Evolutionary conservation across 1,140 invertebrate genomes (phyloP).

Genomic region (Drosophila santomea): DNA sequence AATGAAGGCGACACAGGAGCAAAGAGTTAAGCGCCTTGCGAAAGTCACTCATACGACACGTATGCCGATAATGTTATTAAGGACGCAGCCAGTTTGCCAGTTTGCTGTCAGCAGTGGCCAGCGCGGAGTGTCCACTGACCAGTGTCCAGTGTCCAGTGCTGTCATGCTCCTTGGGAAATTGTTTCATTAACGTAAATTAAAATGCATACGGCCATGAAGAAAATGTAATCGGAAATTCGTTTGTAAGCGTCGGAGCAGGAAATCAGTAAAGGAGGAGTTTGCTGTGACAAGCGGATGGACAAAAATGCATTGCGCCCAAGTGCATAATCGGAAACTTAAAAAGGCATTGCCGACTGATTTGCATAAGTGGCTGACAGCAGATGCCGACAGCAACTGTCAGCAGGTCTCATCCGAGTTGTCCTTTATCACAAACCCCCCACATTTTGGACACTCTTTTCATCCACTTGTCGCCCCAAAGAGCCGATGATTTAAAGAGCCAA

Average conservation of each 20-base stretch:
- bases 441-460: not conserved
- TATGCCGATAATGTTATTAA: constrained; percentile 79
- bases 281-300: not conserved
- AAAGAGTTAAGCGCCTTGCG: constrained; percentile 30
- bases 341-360: constrained; percentile 74
- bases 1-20: not conserved
- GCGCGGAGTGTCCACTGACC: constrained; percentile 7
- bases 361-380: constrained; percentile 71
- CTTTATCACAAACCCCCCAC: not conserved
- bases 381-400: constrained; percentile 46
- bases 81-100: constrained; percentile 43
- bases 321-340: constrained; percentile 75
- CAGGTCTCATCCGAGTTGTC: constrained; percentile 2
- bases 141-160: not conserved
- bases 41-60: constrained; percentile 70
- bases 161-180: constrained; percentile 56
- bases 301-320: constrained; percentile 26
- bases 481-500: constrained; percentile 22
- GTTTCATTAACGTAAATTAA: constrained; percentile 81
- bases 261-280: constrained; percentile 19
- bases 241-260: constrained; percentile 56
- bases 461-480: constrained; percentile 13
- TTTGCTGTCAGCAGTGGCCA: constrained; percentile 46
- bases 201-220: constrained; percentile 69
- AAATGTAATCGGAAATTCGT: constrained; percentile 78